Evolutionary conservation across 2,888 invertebrate genomes (phyloP), one percentile per base, ranked within the genome.

Genomic region (Meta bourneti): DNA sequence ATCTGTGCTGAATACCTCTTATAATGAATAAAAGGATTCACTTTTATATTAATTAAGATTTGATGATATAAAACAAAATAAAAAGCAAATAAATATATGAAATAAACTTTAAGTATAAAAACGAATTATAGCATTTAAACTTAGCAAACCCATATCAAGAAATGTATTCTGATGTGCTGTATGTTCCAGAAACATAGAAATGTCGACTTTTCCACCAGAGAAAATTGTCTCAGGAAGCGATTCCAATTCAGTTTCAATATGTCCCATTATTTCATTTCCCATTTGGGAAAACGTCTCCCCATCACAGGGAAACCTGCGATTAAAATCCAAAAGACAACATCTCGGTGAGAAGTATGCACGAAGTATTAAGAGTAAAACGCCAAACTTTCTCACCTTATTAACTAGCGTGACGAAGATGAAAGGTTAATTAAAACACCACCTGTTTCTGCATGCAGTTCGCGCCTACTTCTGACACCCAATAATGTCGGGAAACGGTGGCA

Each of bases 341-440:
- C 52, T 11, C 61, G 52, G 69, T 16, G 77, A 69, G 69, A 81
- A 74, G 69, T 81, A 75, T 74, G 61, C 20, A 61, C n/a, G 13
- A 81, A 75, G 87, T 70, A 86, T 69, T 72, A 82, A 75, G 75
- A 81, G 83, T 61, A 89, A 82, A 82, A 82, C 77, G 69, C 83
- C 71, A 84, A 84, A 77, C 70, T 90, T 89, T 88, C 88, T 54
- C 71, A 87, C 91, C 87, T 91, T 91, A 91, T 91, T 91, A 87
- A 87, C 82, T 82, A 83, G 51, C 82, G 52, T 91, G 91, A 91
- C 91, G 87, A 83, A 91, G 91, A 87, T 91, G 91, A 91, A 91
- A 91, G 91, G 87, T 91, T 91, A 91, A 91, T 91, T 91, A 91
- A 91, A 91, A 83, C 91, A 86, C 82, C 91, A 91, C 87, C 91